Conservation (phyloP, 1,140 invertebrate genomes). For the Andrena cerasifolii region DNA sequence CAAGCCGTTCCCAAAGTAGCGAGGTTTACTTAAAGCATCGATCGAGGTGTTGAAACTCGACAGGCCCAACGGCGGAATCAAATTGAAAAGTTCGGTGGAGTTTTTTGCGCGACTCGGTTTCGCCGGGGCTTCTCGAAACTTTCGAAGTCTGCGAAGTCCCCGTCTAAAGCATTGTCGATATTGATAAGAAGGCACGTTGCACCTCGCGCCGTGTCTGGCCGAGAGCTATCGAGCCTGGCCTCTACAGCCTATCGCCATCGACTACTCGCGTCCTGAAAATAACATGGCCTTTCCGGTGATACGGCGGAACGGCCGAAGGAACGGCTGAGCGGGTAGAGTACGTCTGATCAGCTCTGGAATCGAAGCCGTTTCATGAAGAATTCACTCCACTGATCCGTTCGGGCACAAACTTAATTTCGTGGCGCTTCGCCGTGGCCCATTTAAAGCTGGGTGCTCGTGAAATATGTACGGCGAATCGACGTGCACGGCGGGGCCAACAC, state of each 20-base stretch:
- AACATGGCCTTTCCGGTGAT: not conserved
- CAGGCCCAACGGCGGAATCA: conserved; percentile 26
- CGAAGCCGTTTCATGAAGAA: not conserved
- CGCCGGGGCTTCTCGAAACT: conserved; percentile 4
- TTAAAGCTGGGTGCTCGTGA: not conserved
- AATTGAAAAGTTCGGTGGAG: conserved; percentile 43
- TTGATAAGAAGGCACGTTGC: conserved; percentile 18
- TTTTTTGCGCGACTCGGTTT: not conserved
- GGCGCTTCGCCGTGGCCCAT: not conserved
- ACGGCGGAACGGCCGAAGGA: too few species aligned
- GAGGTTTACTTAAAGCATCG: conserved; percentile 4
- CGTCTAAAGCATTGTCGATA: conserved; percentile 26
- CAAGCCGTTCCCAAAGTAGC: not conserved
- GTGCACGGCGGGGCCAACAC: not conserved
- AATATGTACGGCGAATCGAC: conserved; percentile 17
- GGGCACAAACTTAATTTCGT: not conserved
- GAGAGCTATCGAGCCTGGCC: not conserved
- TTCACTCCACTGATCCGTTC: not conserved
- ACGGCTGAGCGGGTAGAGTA: too few species aligned
- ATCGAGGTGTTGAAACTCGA: not conserved
- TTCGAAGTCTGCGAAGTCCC: conserved; percentile 43
- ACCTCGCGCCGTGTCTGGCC: not conserved
- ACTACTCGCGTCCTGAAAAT: not conserved
- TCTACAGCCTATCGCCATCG: not conserved
- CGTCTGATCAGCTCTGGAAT: too few species aligned